Base-by-base conservation (phyloP, 2,113 vertebrate genomes). In the Saccopteryx bilineata region DNA sequence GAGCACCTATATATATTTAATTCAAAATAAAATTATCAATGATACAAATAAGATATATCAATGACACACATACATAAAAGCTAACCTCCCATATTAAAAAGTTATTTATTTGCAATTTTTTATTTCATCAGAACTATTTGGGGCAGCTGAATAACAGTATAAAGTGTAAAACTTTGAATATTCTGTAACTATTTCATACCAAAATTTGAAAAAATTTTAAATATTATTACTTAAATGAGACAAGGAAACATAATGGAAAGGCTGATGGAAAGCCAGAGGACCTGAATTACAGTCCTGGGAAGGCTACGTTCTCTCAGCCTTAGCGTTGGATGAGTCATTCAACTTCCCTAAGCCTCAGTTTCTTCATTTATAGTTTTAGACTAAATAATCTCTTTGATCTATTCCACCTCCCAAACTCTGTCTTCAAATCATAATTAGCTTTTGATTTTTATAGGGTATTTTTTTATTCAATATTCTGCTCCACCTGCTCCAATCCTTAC, bases 381-480 rank as follows among this genome's bases (percentile, higher is more conserved):
- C 26, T 68, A 79, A 28, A 63, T 56, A 19, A 76, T 71, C 26
- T 60, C 71, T n/a, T 83, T 76, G n/a, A 56, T 63, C 17, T 8
- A 54, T 72, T 85, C 31, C 17, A 80, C 28, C 9, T 83, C 60
- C 71, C 56, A 74, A 91, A 66, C 18, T 28, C 26, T 7, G 33
- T 96, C 52, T 83, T 95, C 39, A 90, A 87, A 84, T 48, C 39
- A 33, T 24, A 83, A 52, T n/a, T 86, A n/a, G 28, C 68, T 71
- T 90, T 82, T 46, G 66, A 14, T 82, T 84, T 86, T 80, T 13
- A 63, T 21, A 79, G 7, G 13, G 12, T 58, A 11, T 14, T 52
- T 58, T 71, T 63, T 21, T n/a, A 65, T 33, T 46, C 54, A 28
- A 46, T 5, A 13, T 7, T 33, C 46, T 65, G 11, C 23, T 86